Evolutionary conservation across 2,797 vertebrate species (phyloP).

Genomic region (Loris lydekkerianus): DNA sequence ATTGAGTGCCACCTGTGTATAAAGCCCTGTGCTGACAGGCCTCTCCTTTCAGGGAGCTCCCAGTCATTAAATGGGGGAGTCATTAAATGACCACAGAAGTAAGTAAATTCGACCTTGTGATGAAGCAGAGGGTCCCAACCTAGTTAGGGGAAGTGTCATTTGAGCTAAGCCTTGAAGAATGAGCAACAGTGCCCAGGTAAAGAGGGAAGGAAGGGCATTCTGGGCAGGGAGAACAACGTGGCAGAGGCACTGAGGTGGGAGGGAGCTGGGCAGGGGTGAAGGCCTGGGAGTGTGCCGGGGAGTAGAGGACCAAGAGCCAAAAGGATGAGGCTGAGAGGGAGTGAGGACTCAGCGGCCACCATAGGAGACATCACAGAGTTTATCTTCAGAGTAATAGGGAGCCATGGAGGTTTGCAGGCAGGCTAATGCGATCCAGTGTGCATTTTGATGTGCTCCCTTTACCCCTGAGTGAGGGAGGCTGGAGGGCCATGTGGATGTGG

Average conservation of each 20-base stretch:
- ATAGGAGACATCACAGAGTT: neutral
- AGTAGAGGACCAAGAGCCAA: neutral
- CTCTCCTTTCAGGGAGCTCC: constrained; percentile 7
- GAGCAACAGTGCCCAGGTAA: neutral
- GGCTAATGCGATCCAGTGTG: neutral
- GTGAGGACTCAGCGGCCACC: neutral
- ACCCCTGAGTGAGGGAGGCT: neutral
- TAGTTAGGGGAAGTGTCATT: neutral
- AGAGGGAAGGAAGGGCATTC: neutral
- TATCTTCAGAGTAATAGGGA: neutral
- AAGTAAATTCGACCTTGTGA: neutral
- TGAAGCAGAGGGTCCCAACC: neutral
- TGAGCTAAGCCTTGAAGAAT: neutral
- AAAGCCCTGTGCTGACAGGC: neutral
- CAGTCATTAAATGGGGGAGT: neutral
- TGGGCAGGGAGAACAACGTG: neutral
- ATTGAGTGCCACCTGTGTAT: neutral
- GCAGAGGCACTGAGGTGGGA: neutral
- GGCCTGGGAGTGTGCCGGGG: neutral
- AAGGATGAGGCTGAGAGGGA: neutral
- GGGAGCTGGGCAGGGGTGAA: neutral
- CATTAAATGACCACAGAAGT: neutral
- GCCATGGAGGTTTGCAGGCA: neutral
- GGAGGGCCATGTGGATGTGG: too few relatives aligned
- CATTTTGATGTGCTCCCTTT: neutral